These are phyloP conservation scores for Paraplagusia blochii DNA, from an alignment of 2,113 vertebrate species.

Conservation along the genomic window DNA sequence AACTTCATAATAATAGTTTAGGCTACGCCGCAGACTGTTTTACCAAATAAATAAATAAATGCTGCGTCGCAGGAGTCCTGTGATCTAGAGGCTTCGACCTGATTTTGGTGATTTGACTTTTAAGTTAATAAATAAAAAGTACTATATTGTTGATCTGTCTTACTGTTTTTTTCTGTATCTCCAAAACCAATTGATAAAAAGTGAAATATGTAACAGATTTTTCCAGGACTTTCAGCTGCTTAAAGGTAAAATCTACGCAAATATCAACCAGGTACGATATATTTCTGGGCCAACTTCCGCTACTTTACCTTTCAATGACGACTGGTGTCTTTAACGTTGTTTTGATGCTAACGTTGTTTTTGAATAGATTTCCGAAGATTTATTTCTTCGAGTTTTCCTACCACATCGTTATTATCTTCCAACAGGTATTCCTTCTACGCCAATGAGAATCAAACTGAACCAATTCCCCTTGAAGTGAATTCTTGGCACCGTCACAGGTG, in stretches of 20 bases:
- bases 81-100: slow-evolving; percentile 13
- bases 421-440: no score
- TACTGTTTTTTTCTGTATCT: slow-evolving; percentile 26
- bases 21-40: slow-evolving; percentile 11
- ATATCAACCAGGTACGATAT: no score
- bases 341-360: no score
- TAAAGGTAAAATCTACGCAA: slow-evolving; percentile 34
- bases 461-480: neutral
- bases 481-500: slow-evolving; percentile 2
- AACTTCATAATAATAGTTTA: neutral
- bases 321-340: no score
- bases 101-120: slow-evolving; percentile 16
- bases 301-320: no score
- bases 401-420: no score
- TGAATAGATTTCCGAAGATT: no score
- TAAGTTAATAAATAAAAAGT: slow-evolving; percentile 17
- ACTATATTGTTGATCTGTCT: slow-evolving; percentile 33
- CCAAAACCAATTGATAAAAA: slow-evolving; percentile 23
- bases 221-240: slow-evolving; percentile 15
- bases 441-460: no score
- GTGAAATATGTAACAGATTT: slow-evolving; percentile 6
- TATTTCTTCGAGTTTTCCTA: no score
- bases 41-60: slow-evolving; percentile 5
- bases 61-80: neutral
- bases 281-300: no score